A percentile compares a stretch with the other conserved stretches of the same genome.
Evolutionary conservation across 2,888 invertebrate species (phyloP).

Genomic region (Drosophila phalerata): DNA sequence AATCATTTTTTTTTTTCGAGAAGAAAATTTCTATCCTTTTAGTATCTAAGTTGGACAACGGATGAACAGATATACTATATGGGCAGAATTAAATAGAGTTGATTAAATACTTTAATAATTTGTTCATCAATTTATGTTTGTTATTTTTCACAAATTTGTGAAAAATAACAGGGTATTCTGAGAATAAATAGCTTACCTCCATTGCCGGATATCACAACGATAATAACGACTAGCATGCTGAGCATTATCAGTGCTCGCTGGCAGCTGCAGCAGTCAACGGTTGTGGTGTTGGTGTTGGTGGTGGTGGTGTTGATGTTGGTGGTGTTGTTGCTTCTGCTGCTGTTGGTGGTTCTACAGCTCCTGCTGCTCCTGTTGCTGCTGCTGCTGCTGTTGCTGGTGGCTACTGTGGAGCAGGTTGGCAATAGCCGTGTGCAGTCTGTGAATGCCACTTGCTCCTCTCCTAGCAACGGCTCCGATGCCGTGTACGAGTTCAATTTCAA

Average conservation of each 20-base stretch:
- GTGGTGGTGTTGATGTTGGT: not conserved
- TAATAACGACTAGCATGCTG: conserved; percentile 81
- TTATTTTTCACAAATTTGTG: too few relatives aligned
- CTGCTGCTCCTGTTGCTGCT: not conserved
- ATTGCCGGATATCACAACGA: conserved; percentile 82
- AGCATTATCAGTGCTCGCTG: conserved; percentile 76
- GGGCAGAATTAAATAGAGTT: too few relatives aligned
- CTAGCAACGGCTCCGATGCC: not conserved
- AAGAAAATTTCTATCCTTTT: too few relatives aligned
- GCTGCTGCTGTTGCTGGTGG: not conserved
- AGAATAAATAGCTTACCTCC: conserved; percentile 69
- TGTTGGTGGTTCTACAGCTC: not conserved
- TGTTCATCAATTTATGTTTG: too few relatives aligned
- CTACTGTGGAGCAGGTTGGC: conserved; percentile 45
- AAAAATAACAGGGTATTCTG: not conserved
- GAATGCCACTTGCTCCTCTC: conserved; percentile 21
- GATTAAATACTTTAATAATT: too few relatives aligned
- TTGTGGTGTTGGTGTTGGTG: conserved; percentile 15
- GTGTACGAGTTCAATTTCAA: conserved; percentile 11
- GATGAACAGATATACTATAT: too few relatives aligned
- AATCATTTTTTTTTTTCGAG: too few relatives aligned
- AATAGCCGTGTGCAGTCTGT: conserved; percentile 59
- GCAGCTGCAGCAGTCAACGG: conserved; percentile 51
- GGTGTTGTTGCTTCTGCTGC: conserved; percentile 3
- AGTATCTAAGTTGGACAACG: too few relatives aligned